Evolutionary conservation across 2,113 vertebrate genomes (phyloP).

Genomic region (Oryzias javanicus): DNA sequence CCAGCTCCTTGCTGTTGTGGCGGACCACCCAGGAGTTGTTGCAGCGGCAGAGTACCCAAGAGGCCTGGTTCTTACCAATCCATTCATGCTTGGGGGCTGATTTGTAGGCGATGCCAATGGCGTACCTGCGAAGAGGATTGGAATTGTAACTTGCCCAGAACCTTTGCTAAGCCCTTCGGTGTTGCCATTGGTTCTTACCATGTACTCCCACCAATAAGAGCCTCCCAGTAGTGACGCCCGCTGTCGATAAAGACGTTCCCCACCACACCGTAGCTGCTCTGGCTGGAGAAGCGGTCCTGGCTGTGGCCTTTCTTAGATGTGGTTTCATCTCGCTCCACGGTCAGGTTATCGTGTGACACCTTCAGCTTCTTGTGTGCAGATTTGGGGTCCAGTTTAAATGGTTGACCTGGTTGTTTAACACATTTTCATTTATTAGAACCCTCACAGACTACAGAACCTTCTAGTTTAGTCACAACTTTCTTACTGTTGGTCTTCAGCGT

Average conservation of each 20-base stretch:
- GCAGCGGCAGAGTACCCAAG: conserved; percentile 96
- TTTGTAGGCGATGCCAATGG: conserved; percentile 95
- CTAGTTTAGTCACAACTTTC: conserved; percentile 33
- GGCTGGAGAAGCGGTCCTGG: conserved; percentile 93
- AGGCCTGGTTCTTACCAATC: conserved; percentile 95
- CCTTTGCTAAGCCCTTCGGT: neutral
- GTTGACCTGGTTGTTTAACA: conserved; percentile 78
- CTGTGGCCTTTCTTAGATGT: conserved; percentile 96
- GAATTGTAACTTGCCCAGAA: neutral
- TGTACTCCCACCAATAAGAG: conserved; percentile 95
- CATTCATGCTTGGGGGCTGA: conserved; percentile 95
- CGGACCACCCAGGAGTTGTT: conserved; percentile 95
- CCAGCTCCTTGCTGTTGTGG: conserved; percentile 94
- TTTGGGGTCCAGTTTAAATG: conserved; percentile 97
- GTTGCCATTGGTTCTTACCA: conserved; percentile 79
- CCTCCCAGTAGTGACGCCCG: conserved; percentile 97
- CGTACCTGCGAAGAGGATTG: conserved; percentile 81
- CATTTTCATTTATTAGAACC: neutral
- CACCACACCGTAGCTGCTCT: conserved; percentile 92
- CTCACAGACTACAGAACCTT: neutral
- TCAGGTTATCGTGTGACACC: conserved; percentile 94
- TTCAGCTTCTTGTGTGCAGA: conserved; percentile 96
- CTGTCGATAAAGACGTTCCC: conserved; percentile 98
- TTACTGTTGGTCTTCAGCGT: conserved; percentile 99
- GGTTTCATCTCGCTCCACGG: conserved; percentile 94